Evolutionary conservation across 2,113 vertebrate species (phyloP).

Genomic region (Calidris pugnax): DNA sequence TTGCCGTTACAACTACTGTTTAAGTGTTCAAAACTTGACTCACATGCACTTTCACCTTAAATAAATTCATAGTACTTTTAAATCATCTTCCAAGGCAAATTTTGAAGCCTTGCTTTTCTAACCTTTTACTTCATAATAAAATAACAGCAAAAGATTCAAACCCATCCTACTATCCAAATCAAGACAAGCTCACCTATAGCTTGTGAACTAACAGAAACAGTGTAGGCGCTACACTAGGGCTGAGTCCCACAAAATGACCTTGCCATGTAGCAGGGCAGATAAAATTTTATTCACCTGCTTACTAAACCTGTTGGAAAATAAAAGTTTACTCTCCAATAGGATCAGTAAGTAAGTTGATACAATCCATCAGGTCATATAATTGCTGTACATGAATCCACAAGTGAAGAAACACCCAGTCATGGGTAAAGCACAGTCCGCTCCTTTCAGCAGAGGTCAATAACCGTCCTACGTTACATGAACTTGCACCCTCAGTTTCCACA

Average conservation of each 20-base stretch:
- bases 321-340: neutral
- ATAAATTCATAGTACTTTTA: neutral
- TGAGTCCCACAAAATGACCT: fast-evolving
- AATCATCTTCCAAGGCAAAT: neutral
- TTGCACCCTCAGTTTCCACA: neutral
- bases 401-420: neutral
- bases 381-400: neutral
- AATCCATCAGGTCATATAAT: neutral
- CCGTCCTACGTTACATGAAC: neutral
- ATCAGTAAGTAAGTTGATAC: neutral
- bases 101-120: neutral
- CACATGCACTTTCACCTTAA: neutral
- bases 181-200: neutral
- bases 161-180: neutral
- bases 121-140: neutral
- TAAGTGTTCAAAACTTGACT: neutral
- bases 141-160: neutral
- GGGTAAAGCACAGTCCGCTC: neutral
- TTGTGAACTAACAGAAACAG: neutral
- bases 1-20: neutral
- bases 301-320: neutral
- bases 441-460: neutral
- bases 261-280: neutral
- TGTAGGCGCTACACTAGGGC: fast-evolving
- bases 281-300: neutral